Evolutionary conservation across 2,113 vertebrate species (phyloP).

Genomic region (Passer domesticus): DNA sequence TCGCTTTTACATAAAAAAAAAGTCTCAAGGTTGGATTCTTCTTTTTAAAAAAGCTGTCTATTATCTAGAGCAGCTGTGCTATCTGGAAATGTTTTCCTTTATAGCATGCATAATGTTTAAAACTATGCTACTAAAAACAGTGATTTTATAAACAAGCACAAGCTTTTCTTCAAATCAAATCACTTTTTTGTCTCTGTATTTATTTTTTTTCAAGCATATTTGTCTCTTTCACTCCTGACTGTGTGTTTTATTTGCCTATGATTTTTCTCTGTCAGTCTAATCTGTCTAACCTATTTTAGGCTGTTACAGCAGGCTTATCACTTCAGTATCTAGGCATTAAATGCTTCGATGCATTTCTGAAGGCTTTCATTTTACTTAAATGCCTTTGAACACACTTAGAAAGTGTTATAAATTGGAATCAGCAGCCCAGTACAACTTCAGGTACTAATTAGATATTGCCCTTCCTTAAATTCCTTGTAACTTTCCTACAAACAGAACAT

Average conservation of each 20-base stretch:
- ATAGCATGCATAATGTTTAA: background rate
- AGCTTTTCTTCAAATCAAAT: background rate
- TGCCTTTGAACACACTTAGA: slow-evolving; percentile 42
- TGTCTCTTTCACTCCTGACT: background rate
- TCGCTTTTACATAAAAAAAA: background rate
- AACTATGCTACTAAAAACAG: background rate
- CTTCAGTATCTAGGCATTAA: slow-evolving; percentile 35
- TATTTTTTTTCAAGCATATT: background rate
- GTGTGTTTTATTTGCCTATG: background rate
- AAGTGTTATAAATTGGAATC: slow-evolving; percentile 61
- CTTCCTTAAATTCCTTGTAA: slow-evolving; percentile 8
- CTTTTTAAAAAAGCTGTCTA: background rate
- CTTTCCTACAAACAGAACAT: slow-evolving; percentile 3
- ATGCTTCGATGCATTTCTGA: slow-evolving; percentile 42
- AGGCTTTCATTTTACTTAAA: slow-evolving; percentile 51
- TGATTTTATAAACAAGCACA: background rate
- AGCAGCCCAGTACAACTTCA: slow-evolving; percentile 28
- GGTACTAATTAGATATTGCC: slow-evolving; percentile 46
- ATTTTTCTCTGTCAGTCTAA: slow-evolving; percentile 29
- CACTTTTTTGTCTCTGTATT: background rate
- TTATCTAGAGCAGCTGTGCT: background rate
- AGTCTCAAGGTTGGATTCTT: background rate
- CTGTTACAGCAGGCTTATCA: slow-evolving; percentile 22
- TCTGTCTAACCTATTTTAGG: slow-evolving; percentile 36
- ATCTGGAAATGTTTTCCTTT: background rate